Conservation (phyloP, 2,797 vertebrate species). For the Huso huso region DNA sequence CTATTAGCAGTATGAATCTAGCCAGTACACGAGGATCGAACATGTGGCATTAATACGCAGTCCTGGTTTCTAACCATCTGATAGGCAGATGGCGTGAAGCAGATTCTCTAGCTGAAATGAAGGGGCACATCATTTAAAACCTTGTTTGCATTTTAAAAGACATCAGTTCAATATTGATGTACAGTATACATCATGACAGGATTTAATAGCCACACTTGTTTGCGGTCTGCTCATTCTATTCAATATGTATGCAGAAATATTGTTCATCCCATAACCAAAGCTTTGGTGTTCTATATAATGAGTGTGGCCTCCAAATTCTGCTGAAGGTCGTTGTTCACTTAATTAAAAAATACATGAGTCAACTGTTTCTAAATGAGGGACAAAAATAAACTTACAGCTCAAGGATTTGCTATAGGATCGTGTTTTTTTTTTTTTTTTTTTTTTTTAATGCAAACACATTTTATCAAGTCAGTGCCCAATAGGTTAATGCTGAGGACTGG, state of each 20-base stretch:
- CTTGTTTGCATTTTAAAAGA: slow-evolving; percentile 99
- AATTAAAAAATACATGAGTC: slow-evolving; percentile 72
- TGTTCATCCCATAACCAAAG: slow-evolving; percentile 49
- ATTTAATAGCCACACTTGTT: slow-evolving; percentile 66
- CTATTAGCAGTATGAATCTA: slow-evolving; percentile 85
- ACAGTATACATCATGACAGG: slow-evolving; percentile 95
- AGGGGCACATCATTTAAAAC: slow-evolving; percentile 97
- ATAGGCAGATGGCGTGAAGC: slow-evolving; percentile 94
- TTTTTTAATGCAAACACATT: not conserved
- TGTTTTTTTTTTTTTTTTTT: not conserved
- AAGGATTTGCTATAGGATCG: not conserved
- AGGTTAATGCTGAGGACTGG: too few relatives aligned
- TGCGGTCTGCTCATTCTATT: slow-evolving; percentile 58
- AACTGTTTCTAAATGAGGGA: slow-evolving; percentile 73
- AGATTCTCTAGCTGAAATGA: slow-evolving; percentile 87
- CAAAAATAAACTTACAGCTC: slow-evolving; percentile 28
- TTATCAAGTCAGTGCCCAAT: too few relatives aligned
- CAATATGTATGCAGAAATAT: slow-evolving; percentile 59
- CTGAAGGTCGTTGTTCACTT: slow-evolving; percentile 96
- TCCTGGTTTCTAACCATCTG: slow-evolving; percentile 87
- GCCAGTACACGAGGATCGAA: slow-evolving; percentile 78
- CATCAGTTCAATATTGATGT: slow-evolving; percentile 98
- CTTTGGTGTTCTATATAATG: slow-evolving; percentile 65
- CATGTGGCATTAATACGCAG: slow-evolving; percentile 91
- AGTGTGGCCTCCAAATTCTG: slow-evolving; percentile 68